Evolutionary conservation across 2,113 vertebrate species (phyloP).

Genomic region (Gambusia affinis): DNA sequence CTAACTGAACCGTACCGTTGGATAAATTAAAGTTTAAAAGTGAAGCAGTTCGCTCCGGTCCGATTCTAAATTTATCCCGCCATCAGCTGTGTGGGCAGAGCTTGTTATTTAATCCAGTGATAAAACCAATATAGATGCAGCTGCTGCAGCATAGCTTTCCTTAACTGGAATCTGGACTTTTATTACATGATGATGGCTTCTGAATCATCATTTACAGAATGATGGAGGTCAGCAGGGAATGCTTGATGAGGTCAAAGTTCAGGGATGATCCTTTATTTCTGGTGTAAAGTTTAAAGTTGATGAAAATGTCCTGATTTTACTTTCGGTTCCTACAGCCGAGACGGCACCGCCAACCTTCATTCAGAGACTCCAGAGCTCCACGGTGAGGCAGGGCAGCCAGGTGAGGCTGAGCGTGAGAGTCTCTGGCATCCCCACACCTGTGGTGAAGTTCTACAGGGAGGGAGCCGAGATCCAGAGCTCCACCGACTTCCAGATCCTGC

Average conservation of each 20-base stretch:
- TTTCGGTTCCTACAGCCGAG: slow-evolving; percentile 80
- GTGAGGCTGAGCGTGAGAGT: slow-evolving; percentile 92
- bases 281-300: not conserved
- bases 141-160: slow-evolving; percentile 49
- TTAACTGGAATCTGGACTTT: slow-evolving; percentile 16
- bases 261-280: not conserved
- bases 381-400: slow-evolving; percentile 94
- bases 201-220: not conserved
- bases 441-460: slow-evolving; percentile 97
- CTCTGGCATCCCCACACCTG: slow-evolving; percentile 96
- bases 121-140: slow-evolving; percentile 52
- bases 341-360: slow-evolving; percentile 93
- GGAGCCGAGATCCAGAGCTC: slow-evolving; percentile 99
- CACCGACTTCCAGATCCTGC: slow-evolving; percentile 93
- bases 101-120: slow-evolving; percentile 38
- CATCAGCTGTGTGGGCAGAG: not conserved
- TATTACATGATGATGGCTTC: slow-evolving; percentile 1
- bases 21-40: not conserved
- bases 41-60: not conserved
- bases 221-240: not conserved
- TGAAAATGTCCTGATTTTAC: not conserved
- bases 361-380: slow-evolving; percentile 94
- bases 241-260: not conserved
- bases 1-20: not conserved
- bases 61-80: slow-evolving; percentile 21